phyloP scores from a whole-genome alignment of 2,113 vertebrate species.

The Mionectes macconnelli region DNA sequence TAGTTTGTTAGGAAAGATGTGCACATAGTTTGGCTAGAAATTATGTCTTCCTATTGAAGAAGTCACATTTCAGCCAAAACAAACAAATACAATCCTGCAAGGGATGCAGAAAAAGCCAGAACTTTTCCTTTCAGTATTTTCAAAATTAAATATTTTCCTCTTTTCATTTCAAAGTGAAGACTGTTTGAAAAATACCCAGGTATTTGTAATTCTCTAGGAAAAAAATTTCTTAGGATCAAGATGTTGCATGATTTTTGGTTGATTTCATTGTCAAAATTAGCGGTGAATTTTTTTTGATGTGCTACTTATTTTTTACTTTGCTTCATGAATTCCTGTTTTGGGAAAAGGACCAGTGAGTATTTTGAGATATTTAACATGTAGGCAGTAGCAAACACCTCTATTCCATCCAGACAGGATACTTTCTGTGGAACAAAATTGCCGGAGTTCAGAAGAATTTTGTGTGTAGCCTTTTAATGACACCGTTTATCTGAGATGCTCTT shows the following conservation, averaged over 20 bases:
- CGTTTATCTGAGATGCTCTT: constrained; percentile 3
- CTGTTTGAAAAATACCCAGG: neutral
- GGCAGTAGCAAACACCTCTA: neutral
- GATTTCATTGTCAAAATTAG: neutral
- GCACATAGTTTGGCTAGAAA: neutral
- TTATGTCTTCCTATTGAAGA: neutral
- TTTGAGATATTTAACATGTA: neutral
- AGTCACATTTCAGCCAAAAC: neutral
- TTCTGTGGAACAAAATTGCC: neutral
- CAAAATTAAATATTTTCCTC: neutral
- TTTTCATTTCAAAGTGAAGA: neutral
- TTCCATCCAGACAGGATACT: neutral
- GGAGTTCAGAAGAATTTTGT: neutral
- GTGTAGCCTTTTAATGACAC: neutral
- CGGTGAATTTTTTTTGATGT: neutral
- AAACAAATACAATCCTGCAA: neutral
- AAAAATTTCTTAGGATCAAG: neutral
- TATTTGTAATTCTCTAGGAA: neutral
- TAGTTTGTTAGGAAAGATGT: neutral
- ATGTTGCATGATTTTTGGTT: neutral
- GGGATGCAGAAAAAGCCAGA: neutral
- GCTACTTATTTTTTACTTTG: neutral
- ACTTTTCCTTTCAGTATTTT: neutral
- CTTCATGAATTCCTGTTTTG: neutral
- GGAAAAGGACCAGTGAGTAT: neutral